Conservation (phyloP, 2,113 vertebrate species). For the Scophthalmus maximus region DNA sequence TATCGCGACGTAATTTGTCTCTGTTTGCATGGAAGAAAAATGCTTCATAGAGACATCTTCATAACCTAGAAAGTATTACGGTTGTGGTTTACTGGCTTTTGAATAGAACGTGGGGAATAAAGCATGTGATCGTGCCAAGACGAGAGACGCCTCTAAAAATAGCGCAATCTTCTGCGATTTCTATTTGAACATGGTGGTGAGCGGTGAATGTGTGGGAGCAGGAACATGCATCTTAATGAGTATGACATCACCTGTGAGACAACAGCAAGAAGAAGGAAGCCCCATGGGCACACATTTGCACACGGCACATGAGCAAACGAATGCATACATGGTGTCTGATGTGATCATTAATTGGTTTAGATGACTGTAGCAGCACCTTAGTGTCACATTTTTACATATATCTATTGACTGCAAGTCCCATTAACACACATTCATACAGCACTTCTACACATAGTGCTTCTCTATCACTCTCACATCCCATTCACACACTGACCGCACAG, state of each 20-base stretch:
- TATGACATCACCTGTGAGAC: slow-evolving; percentile 50
- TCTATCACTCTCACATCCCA: background rate
- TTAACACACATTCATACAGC: background rate
- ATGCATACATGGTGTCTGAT: background rate
- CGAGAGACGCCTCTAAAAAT: slow-evolving; percentile 50
- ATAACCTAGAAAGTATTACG: slow-evolving; percentile 16
- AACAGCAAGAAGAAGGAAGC: slow-evolving; percentile 29
- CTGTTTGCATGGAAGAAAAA: background rate
- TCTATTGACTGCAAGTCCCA: slow-evolving; percentile 10
- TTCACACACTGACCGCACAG: background rate
- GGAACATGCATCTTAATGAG: slow-evolving; percentile 41
- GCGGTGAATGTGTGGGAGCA: slow-evolving; percentile 19
- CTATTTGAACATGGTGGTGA: slow-evolving; percentile 2
- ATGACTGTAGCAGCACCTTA: no score
- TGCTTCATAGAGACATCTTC: slow-evolving; percentile 3
- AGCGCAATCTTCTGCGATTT: slow-evolving; percentile 35
- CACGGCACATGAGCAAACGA: slow-evolving; percentile 6
- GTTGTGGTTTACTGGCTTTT: slow-evolving; percentile 23
- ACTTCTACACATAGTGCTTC: background rate
- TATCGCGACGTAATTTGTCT: slow-evolving; percentile 21
- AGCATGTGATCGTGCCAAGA: slow-evolving; percentile 17
- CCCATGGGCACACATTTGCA: slow-evolving; percentile 4
- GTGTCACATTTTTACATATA: background rate
- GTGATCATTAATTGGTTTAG: background rate
- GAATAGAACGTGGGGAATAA: slow-evolving; percentile 36